phyloP scores from a whole-genome alignment of 2,113 vertebrate genomes.

The Sphaerodactylus townsendi region DNA sequence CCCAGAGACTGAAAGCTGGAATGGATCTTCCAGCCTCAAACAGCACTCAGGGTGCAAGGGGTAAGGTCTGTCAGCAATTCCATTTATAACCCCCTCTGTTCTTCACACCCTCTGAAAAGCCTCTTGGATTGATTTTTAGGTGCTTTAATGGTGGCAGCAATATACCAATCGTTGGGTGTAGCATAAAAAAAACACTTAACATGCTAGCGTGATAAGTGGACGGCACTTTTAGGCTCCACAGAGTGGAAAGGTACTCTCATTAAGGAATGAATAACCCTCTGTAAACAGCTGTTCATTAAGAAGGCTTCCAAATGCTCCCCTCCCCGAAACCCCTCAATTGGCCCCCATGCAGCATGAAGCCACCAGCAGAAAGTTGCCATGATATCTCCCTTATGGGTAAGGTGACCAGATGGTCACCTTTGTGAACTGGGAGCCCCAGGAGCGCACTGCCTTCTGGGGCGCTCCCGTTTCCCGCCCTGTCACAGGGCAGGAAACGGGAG shows the following conservation, averaged over 20 bases:
- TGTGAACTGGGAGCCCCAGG: too few relatives aligned
- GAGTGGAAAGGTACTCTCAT: background rate
- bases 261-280: conserved; percentile 33
- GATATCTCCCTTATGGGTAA: too few relatives aligned
- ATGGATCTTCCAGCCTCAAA: conserved; percentile 47
- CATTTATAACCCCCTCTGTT: conserved; percentile 65
- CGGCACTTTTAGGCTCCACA: conserved; percentile 32
- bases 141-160: conserved; percentile 56
- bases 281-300: conserved; percentile 29
- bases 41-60: conserved; percentile 44
- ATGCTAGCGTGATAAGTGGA: conserved; percentile 53
- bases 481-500: too few relatives aligned
- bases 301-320: background rate
- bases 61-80: conserved; percentile 71
- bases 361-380: too few relatives aligned
- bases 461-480: too few relatives aligned
- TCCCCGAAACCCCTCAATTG: too few relatives aligned
- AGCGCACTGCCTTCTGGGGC: too few relatives aligned
- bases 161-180: conserved; percentile 45
- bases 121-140: conserved; percentile 72
- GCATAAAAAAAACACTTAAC: conserved; percentile 65
- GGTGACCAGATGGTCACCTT: too few relatives aligned
- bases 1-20: conserved; percentile 53
- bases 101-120: conserved; percentile 63
- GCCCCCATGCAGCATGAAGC: too few relatives aligned